Evolutionary conservation across 2,888 invertebrate genomes (phyloP).

Genomic region (Melanargia galathea): DNA sequence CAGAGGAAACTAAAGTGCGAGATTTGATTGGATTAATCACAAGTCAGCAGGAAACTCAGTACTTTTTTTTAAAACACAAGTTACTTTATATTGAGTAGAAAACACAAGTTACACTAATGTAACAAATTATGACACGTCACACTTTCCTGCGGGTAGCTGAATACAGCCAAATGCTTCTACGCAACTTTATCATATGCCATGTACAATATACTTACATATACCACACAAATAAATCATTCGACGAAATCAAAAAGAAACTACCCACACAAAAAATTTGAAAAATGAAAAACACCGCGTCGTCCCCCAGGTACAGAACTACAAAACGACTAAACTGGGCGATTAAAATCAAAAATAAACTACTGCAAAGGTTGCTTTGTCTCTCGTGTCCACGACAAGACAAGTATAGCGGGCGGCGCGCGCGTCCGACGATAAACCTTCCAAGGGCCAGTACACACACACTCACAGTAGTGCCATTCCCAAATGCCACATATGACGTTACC

Average conservation of each 20-base stretch:
- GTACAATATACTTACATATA: not conserved
- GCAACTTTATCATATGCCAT: not conserved
- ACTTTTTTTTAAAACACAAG: too few relatives aligned
- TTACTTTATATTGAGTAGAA: too few relatives aligned
- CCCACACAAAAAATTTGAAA: slow-evolving; percentile 5
- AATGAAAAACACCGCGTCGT: slow-evolving; percentile 20
- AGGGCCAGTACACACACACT: not conserved
- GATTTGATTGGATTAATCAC: too few relatives aligned
- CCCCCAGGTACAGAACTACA: slow-evolving; percentile 11
- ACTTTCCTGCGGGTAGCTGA: too few relatives aligned
- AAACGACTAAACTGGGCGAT: slow-evolving; percentile 64
- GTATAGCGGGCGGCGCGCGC: slow-evolving; percentile 9
- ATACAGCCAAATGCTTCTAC: too few relatives aligned
- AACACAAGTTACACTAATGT: too few relatives aligned
- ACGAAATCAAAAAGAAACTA: slow-evolving; percentile 17
- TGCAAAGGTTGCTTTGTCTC: slow-evolving; percentile 72
- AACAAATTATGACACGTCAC: too few relatives aligned
- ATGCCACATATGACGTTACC: too few relatives aligned
- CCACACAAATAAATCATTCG: slow-evolving; percentile 10
- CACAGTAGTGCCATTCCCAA: not conserved
- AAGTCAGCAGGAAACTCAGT: too few relatives aligned
- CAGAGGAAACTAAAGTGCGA: too few relatives aligned
- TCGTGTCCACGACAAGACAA: slow-evolving; percentile 71
- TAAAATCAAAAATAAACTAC: slow-evolving; percentile 75
- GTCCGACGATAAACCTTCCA: slow-evolving; percentile 4